phyloP scores from a whole-genome alignment of 2,888 invertebrate species.

The Junonia oenone region DNA sequence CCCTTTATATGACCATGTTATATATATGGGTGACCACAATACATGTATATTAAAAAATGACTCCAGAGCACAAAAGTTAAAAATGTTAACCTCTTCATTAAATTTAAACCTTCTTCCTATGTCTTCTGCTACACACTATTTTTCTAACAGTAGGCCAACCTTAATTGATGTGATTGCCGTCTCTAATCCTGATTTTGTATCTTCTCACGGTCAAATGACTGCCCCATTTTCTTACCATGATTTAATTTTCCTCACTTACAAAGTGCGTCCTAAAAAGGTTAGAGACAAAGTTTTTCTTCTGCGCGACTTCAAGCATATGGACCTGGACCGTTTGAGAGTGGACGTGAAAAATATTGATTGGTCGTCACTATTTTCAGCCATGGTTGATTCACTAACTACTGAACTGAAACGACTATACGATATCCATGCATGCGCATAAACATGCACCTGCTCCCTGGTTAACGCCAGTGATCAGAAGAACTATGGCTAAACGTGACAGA shows the following conservation, averaged over 20 bases:
- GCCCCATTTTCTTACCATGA: conserved; percentile 24
- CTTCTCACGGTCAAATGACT: conserved; percentile 21
- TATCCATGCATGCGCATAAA: conserved; percentile 9
- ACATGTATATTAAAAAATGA: conserved; percentile 5
- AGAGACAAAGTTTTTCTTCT: conserved; percentile 17
- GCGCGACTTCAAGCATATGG: conserved; percentile 17
- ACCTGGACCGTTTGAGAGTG: conserved; percentile 6
- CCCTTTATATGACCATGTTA: conserved; percentile 8
- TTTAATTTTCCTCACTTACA: conserved; percentile 9
- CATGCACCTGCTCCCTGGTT: too few species aligned
- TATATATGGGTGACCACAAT: conserved; percentile 9
- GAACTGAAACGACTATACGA: conserved; percentile 13
- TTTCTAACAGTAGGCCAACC: conserved; percentile 10
- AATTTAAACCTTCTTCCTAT: conserved; percentile 6
- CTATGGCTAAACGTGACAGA: neutral
- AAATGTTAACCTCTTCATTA: neutral
- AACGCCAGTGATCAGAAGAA: too few species aligned
- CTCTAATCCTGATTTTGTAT: conserved; percentile 12
- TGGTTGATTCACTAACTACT: conserved; percentile 5
- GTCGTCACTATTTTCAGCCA: neutral
- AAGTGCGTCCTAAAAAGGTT: conserved; percentile 15
- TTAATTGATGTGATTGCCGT: conserved; percentile 11
- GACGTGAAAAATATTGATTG: conserved; percentile 10
- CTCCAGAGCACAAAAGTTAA: neutral
- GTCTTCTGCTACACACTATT: conserved; percentile 6